These are phyloP conservation scores for Novumbra hubbsi DNA, from an alignment of 2,797 vertebrate species.

Conservation along the genomic window DNA sequence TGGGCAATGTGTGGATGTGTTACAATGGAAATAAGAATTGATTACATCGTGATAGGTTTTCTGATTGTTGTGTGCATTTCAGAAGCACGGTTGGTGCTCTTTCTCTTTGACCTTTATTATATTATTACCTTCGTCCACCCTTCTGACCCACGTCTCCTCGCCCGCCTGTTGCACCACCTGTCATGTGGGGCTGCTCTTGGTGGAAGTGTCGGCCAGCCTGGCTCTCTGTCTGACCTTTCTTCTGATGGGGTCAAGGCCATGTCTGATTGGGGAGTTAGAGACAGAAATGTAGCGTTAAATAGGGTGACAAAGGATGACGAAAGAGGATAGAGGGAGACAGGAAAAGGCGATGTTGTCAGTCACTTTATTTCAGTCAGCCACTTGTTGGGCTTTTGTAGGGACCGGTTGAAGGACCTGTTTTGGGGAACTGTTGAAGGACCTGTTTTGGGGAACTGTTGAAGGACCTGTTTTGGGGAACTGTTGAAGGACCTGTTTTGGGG, in stretches of 20 bases:
- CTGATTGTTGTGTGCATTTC: neutral
- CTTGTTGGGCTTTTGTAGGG: constrained; percentile 33
- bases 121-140: neutral
- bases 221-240: constrained; percentile 56
- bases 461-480: constrained; percentile 41
- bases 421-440: constrained; percentile 11
- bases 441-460: constrained; percentile 40
- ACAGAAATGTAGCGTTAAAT: constrained; percentile 3
- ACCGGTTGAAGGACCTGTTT: constrained; percentile 41
- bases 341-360: constrained; percentile 27
- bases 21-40: neutral
- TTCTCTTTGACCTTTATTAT: constrained; percentile 13
- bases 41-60: neutral
- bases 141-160: neutral
- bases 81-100: neutral
- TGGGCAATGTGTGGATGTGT: neutral
- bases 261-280: constrained; percentile 8
- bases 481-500: constrained; percentile 28
- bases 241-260: constrained; percentile 12
- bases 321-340: constrained; percentile 11
- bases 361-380: constrained; percentile 33
- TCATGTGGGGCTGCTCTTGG: constrained; percentile 21
- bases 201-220: constrained; percentile 24
- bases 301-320: constrained; percentile 33
- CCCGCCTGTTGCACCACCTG: neutral